These are phyloP conservation scores for Eptatretus burgeri DNA, from an alignment of 2,113 vertebrate species.

Conservation along the genomic window DNA sequence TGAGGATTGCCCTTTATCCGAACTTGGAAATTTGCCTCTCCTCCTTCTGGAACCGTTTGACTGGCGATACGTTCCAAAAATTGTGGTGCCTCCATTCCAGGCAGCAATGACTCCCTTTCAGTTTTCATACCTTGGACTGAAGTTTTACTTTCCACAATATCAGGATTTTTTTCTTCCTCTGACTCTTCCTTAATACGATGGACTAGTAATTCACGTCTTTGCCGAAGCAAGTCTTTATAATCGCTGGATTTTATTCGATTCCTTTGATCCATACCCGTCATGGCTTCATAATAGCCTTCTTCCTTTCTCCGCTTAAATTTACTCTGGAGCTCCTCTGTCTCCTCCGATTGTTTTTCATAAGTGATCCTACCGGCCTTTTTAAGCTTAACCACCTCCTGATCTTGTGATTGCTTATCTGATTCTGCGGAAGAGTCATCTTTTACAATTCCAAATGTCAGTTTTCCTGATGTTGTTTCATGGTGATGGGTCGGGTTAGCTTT, in stretches of 20 bases:
- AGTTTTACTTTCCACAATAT: conserved; percentile 42
- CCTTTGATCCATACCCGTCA: conserved; percentile 72
- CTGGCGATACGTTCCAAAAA: conserved; percentile 77
- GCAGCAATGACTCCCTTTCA: conserved; percentile 53
- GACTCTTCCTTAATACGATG: conserved; percentile 58
- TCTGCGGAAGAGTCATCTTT: conserved; percentile 23
- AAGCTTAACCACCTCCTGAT: conserved; percentile 51
- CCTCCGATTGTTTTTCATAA: conserved; percentile 59
- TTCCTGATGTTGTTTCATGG: conserved; percentile 17
- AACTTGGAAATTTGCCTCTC: conserved; percentile 49
- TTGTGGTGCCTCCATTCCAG: conserved; percentile 92
- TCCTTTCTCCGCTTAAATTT: conserved; percentile 95
- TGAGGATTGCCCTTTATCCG: conserved; percentile 76
- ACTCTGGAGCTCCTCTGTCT: conserved; percentile 65
- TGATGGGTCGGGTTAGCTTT: conserved; percentile 15
- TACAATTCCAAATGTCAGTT: conserved; percentile 47
- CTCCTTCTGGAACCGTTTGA: conserved; percentile 41
- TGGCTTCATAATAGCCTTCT: conserved; percentile 88
- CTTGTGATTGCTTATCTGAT: conserved; percentile 27
- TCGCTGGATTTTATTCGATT: conserved; percentile 71
- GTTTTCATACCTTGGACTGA: conserved; percentile 69
- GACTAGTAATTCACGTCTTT: conserved; percentile 79
- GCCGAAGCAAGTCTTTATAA: conserved; percentile 69
- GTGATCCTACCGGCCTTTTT: conserved; percentile 54
- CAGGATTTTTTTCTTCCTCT: conserved; percentile 50